Base-by-base conservation (phyloP, 2,888 invertebrate species). In the Orgyia antiqua region DNA sequence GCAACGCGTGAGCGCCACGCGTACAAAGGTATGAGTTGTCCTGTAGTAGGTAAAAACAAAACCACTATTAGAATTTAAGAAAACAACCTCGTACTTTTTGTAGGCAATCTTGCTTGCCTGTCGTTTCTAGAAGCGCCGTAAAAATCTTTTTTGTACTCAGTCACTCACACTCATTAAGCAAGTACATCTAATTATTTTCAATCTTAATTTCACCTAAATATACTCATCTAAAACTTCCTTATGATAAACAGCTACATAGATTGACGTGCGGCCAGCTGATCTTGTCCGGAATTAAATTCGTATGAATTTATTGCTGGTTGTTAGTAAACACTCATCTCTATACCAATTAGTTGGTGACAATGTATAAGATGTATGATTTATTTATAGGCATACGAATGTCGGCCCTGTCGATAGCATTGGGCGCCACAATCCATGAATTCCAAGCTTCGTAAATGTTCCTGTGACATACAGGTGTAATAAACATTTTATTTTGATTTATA, bases 341-440 rank as follows among this genome's bases (percentile, higher is more conserved):
- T 27, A 25, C 6, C 30, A 39, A 33, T 38, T 42, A 39, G 11
- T 25, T 26, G 36, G 24, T 23, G 10, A 23, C 23, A 23, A 23
- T 23, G 20, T 42, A 17, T 31, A 30, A 34, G 34, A 13, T 33
- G 17, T 9, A 40, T 45, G 31, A 39, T 49, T 46, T 65, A 66
- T 64, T 51, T 57, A 40, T 63, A 59, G 58, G 21, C 21, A 7
- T 37, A 32, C 41, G 54, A 57, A 59, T 55, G 57, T 56, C 54
- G 68, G 55, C 70, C 64, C 55, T 65, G 76, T 68, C 68, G 50
- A 65, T 72, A 64, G 51, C 61, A 71, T 66, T 69, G 64, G 62
- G 47, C 59, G 67, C 64, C 65, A 59, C 72, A 47, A 39, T 63
- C 57, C 54, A 61, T 43, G 56, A 60, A 79, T 80, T 69, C 74